phyloP scores from a whole-genome alignment of 2,888 invertebrate species.

The Nymphalis polychloros region DNA sequence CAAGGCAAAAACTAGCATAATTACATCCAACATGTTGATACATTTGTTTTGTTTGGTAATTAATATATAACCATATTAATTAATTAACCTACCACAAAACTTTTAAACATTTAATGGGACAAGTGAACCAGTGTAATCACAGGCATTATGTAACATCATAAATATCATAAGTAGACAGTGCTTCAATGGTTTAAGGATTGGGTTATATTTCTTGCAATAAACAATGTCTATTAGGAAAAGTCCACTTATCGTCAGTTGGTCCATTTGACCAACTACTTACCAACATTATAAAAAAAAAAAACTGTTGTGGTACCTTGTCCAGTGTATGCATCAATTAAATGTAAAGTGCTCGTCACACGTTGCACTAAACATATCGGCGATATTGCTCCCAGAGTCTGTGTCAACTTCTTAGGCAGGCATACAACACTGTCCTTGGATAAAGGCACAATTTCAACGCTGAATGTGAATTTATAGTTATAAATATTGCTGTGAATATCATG shows the following conservation, averaged over 20 bases:
- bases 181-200: not conserved
- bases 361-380: constrained; percentile 93
- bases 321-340: constrained; percentile 94
- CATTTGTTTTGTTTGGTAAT: too few species aligned
- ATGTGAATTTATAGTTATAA: constrained; percentile 98
- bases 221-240: not conserved
- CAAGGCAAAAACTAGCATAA: too few species aligned
- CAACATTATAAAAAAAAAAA: not conserved
- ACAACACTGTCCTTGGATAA: constrained; percentile 96
- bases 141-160: too few species aligned
- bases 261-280: not conserved
- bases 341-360: constrained; percentile 93
- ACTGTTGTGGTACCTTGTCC: constrained; percentile 86
- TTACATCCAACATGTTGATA: too few species aligned
- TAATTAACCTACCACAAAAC: too few species aligned
- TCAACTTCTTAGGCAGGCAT: constrained; percentile 92
- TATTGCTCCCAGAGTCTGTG: constrained; percentile 93
- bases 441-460: constrained; percentile 97
- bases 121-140: too few species aligned
- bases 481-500: constrained; percentile 98
- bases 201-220: not conserved
- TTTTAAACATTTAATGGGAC: too few species aligned
- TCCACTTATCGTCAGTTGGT: not conserved
- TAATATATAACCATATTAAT: too few species aligned
- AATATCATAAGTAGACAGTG: too few species aligned